Conservation (phyloP, 2,797 vertebrate genomes). For the Malacoraja senta region DNA sequence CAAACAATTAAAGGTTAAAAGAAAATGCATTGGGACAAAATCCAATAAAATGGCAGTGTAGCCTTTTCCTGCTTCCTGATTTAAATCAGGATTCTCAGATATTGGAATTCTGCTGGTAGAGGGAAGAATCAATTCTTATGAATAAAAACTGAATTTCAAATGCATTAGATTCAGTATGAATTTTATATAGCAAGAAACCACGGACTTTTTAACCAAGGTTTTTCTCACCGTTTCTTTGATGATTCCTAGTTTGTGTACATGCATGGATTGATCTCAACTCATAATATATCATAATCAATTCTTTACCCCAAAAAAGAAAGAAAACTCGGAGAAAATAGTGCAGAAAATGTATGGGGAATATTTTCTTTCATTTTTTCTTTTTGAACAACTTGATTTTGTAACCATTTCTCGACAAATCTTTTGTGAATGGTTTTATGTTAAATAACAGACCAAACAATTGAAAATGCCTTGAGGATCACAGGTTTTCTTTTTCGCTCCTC, state of each 20-base stretch:
- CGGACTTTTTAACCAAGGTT: too few relatives aligned
- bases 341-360: background rate
- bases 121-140: background rate
- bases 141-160: background rate
- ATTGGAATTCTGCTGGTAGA: background rate
- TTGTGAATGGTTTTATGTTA: conserved; percentile 5
- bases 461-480: background rate
- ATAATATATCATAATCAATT: background rate
- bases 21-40: background rate
- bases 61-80: background rate
- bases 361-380: background rate
- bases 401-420: background rate
- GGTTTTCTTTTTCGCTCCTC: background rate
- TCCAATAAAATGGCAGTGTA: background rate
- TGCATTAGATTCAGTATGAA: background rate
- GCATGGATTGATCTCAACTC: too few relatives aligned
- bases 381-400: background rate
- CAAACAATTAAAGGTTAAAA: background rate
- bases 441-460: background rate
- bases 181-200: background rate
- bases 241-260: too few relatives aligned
- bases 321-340: background rate
- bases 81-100: background rate
- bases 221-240: too few relatives aligned
- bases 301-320: background rate